Base-by-base conservation (phyloP, 2,888 invertebrate genomes). In the Machimus atricapillus region DNA sequence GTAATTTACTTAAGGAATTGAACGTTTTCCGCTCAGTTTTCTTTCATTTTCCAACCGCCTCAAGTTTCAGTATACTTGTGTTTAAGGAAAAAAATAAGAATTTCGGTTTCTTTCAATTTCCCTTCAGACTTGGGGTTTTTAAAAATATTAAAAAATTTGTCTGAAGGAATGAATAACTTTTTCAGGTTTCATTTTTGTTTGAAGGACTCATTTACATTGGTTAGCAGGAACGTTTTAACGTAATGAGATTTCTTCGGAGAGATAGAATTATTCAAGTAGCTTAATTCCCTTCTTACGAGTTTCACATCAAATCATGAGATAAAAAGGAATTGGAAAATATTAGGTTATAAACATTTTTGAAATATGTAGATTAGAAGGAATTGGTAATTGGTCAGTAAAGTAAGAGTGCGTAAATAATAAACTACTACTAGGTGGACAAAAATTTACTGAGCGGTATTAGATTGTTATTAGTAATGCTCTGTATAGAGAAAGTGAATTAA, bases 1-100 rank as follows among this genome's bases (percentile, higher is more conserved):
- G 76, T 76, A 76, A 76, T 76, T 76, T 34, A 76, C 76, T 76
- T 76, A 76, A 76, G 76, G 40, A 37, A 76, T 76, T 76, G 76
- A 76, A 76, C 40, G 76, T 76, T 76, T 76, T 66, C 66, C 76
- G 76, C 27, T 34, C 37, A 19, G 8, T 34, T 76, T 76, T 76
- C n/a, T 76, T 76, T 9, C 76, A 40, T 14, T 76, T 76, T 74
- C 34, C 76, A 34, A 19, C 34, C 6, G n/a, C 12, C 19, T 16
- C 76, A 14, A 34, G 37, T 23, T 58, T n/a, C 58, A 66, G 23
- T 37, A n/a, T n/a, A 34, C 31, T 74, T 31, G 12, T 34, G 9
- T n/a, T 31, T 34, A 8, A 14, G 37, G 2, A 40, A 34, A 40
- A 31, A 76, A 37, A 14, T n/a, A 76, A 76, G 76, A 19, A 34